Conservation (phyloP, 2,113 vertebrate genomes). For the Chelonoidis abingdonii region DNA sequence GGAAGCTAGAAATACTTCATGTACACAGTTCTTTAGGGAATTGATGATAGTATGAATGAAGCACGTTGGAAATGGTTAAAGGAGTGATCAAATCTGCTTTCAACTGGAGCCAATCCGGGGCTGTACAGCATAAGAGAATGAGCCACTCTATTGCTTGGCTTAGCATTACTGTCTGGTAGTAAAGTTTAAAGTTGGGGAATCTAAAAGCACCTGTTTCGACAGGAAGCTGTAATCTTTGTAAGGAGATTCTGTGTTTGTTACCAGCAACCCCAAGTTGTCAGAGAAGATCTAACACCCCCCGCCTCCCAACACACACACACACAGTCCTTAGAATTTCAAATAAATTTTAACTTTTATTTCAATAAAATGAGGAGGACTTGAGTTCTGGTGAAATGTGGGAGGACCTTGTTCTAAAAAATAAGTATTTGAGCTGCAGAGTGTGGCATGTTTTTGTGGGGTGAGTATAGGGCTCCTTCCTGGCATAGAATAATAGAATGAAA, state of each 20-base stretch:
- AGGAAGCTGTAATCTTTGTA: neutral
- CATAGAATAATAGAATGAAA: neutral
- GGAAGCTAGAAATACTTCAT: too few species aligned
- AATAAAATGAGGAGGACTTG: neutral
- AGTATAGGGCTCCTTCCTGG: neutral
- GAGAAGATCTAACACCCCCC: neutral
- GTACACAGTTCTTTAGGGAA: neutral
- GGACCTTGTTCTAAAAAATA: neutral
- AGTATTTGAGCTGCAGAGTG: neutral
- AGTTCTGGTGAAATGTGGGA: neutral
- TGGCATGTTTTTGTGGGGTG: neutral
- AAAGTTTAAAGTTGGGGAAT: too few species aligned
- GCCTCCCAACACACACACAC: too few species aligned
- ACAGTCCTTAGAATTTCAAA: neutral
- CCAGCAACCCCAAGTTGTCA: neutral
- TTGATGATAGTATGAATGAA: neutral
- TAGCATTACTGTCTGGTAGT: too few species aligned
- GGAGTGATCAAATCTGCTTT: neutral
- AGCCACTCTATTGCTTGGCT: too few species aligned
- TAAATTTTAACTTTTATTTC: neutral
- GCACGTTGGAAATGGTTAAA: neutral
- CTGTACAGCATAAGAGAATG: too few species aligned
- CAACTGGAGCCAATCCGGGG: neutral
- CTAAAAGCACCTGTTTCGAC: too few species aligned
- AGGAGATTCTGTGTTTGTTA: neutral